Evolutionary conservation across 2,888 invertebrate species (phyloP).

Genomic region (Lasioglossum morio): DNA sequence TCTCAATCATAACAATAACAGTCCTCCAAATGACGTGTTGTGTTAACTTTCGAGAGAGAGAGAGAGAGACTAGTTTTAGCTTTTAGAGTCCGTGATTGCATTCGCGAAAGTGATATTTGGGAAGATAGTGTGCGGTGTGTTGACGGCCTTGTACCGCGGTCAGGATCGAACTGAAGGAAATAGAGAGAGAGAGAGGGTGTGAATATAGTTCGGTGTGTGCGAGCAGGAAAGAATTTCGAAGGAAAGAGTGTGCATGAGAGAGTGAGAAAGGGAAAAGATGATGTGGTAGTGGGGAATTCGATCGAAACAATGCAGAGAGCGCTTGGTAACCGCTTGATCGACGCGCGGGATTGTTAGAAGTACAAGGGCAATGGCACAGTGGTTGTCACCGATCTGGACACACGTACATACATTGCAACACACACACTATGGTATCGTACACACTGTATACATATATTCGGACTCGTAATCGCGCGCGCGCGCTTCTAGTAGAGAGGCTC

Average conservation of each 20-base stretch:
- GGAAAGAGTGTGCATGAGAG: not conserved
- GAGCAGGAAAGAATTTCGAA: not conserved
- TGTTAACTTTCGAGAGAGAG: not conserved
- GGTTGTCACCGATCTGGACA: slow-evolving; percentile 44
- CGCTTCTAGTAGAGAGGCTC: not conserved
- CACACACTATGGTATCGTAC: not conserved
- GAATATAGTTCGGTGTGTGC: not conserved
- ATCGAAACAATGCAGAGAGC: slow-evolving; percentile 52
- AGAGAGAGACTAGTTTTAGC: not conserved
- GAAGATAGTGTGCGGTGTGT: not conserved
- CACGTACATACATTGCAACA: not conserved
- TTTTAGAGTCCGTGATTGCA: not conserved
- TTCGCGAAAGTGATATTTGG: not conserved
- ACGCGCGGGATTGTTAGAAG: slow-evolving; percentile 46
- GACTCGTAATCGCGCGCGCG: not conserved
- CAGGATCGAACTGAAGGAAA: slow-evolving; percentile 48
- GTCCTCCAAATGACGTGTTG: not conserved
- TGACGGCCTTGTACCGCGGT: slow-evolving; percentile 49
- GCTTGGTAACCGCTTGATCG: slow-evolving; percentile 59
- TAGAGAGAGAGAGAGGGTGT: not conserved
- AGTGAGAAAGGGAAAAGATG: not conserved
- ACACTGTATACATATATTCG: not conserved
- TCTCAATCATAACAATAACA: no score
- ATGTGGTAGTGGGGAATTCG: slow-evolving; percentile 39
- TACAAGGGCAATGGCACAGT: slow-evolving; percentile 64